Evolutionary conservation across 2,113 vertebrate genomes (phyloP), one percentile per base, ranked within the genome.

Genomic region (Chloebia gouldiae): DNA sequence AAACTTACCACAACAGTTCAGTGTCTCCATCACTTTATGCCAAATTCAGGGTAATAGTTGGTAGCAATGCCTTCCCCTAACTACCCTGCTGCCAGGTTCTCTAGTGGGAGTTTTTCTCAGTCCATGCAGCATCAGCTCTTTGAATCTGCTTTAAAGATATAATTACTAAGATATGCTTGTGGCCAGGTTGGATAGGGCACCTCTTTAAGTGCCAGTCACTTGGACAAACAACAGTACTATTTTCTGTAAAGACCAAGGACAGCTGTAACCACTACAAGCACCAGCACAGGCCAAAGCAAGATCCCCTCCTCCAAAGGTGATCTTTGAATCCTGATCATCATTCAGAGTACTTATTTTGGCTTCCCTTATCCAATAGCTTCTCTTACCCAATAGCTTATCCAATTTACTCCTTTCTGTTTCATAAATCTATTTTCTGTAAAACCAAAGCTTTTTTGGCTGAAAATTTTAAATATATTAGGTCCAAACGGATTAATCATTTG

Each of bases 81-180:
- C 16, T 72, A 23, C 5, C 35, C 12, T 7, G 15, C 28, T 93
- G 27, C 18, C 24, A 22, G 42, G 15, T 40, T 49, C 40, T 60
- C 27, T 35, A 30, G 15, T 37, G 23, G 45, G 33, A 82, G 14
- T 42, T 79, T 79, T 86, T n/a, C 82, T 69, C 30, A 44, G 49
- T 27, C 24, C 9, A 10, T 72, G 7, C 23, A 33, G 7, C 37
- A 31, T 13, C 13, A 91, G 12, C 12, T 68, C 33, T 94, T 87
- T 50, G 70, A 84, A 93, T 90, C 21, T 79, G 6, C 27, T 79
- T 72, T 73, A 86, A 73, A 91, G 20, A 42, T 81, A 13, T 45
- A 57, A 80, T 44, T 40, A 44, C 7, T 47, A 2, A 10, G 31
- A 53, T n/a, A 53, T 6, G 19, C 3, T 4, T 0, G 0, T 37